Conservation (phyloP, 35 echinoderm and acorn worm genomes). For the Nesometra sesokonis region DNA sequence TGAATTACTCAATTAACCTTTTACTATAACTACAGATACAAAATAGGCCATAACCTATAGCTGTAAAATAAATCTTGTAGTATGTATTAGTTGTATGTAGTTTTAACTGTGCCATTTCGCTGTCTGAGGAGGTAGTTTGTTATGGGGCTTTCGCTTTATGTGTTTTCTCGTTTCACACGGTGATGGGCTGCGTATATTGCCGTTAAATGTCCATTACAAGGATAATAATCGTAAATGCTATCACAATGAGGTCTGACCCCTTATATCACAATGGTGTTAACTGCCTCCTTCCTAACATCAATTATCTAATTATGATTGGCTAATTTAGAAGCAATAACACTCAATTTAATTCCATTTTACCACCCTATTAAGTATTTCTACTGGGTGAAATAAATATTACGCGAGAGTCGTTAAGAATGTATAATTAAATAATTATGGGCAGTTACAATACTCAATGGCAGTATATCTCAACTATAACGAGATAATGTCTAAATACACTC, state of each 20-base stretch:
- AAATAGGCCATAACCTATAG: background rate
- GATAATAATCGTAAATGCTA: slow-evolving; percentile 1
- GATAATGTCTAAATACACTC: too few species aligned
- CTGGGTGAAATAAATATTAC: background rate
- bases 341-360: background rate
- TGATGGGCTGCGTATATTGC: background rate
- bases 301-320: background rate
- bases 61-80: background rate
- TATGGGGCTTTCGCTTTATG: background rate
- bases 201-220: background rate
- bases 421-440: background rate
- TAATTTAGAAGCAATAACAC: background rate
- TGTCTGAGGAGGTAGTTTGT: background rate
- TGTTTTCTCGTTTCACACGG: background rate
- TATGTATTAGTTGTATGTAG: slow-evolving; percentile 1
- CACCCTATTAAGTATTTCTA: background rate
- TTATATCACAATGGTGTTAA: background rate
- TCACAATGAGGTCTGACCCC: background rate
- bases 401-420: background rate
- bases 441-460: too few species aligned
- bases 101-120: background rate
- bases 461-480: too few species aligned
- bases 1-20: background rate
- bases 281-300: background rate
- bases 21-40: background rate